Percentiles rank a stretch among this genome's conserved stretches.
phyloP scores from a whole-genome alignment of 2,113 vertebrate genomes.

The Dicrurus megarhynchus region DNA sequence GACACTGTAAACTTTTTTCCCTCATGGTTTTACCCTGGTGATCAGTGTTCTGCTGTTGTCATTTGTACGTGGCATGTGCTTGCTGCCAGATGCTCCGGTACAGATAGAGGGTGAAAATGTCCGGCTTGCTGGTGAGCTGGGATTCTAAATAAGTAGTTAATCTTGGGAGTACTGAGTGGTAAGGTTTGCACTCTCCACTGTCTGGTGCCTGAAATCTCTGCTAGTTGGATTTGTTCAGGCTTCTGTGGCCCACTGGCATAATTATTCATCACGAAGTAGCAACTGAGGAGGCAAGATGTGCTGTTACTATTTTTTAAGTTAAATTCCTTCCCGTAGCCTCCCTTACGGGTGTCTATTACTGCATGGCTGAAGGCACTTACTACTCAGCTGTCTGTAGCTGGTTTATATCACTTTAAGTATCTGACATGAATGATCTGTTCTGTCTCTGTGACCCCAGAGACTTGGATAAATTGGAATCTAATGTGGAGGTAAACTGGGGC shows the following conservation, averaged over 20 bases:
- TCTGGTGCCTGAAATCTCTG: background rate
- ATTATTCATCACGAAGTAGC: background rate
- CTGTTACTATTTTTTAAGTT: background rate
- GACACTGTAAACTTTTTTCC: background rate
- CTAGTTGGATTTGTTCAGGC: background rate
- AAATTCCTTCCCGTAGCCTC: background rate
- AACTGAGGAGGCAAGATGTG: background rate
- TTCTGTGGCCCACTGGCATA: background rate
- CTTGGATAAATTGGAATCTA: background rate
- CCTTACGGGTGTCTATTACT: background rate
- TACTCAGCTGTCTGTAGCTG: background rate
- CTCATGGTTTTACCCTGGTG: background rate
- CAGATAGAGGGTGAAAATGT: background rate
- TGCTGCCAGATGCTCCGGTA: background rate
- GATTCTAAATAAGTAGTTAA: background rate
- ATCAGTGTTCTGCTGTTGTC: background rate
- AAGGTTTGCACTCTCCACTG: background rate
- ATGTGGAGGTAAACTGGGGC: background rate
- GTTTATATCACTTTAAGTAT: background rate
- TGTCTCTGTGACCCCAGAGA: background rate
- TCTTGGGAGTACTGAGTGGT: background rate
- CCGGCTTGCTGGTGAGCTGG: background rate
- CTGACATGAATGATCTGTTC: background rate
- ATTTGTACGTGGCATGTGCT: background rate
- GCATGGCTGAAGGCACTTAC: background rate